Evolutionary conservation across 2,113 vertebrate genomes (phyloP).

Genomic region (Aegotheles bennettii): DNA sequence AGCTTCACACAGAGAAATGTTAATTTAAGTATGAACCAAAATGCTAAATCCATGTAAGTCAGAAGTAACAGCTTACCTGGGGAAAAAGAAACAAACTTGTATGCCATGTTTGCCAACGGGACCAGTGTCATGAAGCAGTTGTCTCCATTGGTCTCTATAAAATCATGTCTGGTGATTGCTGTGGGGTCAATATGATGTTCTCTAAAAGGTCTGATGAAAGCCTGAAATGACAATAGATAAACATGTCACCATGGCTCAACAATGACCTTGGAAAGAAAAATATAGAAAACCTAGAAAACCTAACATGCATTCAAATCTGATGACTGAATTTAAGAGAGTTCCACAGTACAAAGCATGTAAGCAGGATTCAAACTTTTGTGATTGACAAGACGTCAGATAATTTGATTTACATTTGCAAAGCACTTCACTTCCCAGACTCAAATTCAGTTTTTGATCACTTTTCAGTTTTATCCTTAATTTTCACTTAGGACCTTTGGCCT

Average conservation of each 20-base stretch:
- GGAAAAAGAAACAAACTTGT: constrained; percentile 85
- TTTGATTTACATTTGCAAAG: neutral
- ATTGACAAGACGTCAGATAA: neutral
- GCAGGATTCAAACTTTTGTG: neutral
- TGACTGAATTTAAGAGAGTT: neutral
- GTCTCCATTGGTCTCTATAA: constrained; percentile 98
- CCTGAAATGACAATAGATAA: constrained; percentile 69
- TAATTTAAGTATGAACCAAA: neutral
- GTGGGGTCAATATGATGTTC: constrained; percentile 99
- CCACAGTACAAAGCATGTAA: neutral
- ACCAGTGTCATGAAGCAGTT: constrained; percentile 94
- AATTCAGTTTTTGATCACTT: neutral
- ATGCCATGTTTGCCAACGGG: constrained; percentile 90
- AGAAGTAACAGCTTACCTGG: constrained; percentile 72
- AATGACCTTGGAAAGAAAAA: neutral
- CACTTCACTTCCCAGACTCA: neutral
- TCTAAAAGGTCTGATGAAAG: constrained; percentile 95
- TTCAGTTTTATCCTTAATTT: neutral
- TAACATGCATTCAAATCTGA: neutral
- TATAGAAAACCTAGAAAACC: fast-evolving
- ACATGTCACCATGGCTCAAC: neutral
- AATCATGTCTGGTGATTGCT: constrained; percentile 96
- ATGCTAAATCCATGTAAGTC: neutral
- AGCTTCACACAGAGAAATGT: neutral
- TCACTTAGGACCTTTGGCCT: neutral